phyloP scores from a whole-genome alignment of 2,113 vertebrate genomes.

The Heterochromis multidens region DNA sequence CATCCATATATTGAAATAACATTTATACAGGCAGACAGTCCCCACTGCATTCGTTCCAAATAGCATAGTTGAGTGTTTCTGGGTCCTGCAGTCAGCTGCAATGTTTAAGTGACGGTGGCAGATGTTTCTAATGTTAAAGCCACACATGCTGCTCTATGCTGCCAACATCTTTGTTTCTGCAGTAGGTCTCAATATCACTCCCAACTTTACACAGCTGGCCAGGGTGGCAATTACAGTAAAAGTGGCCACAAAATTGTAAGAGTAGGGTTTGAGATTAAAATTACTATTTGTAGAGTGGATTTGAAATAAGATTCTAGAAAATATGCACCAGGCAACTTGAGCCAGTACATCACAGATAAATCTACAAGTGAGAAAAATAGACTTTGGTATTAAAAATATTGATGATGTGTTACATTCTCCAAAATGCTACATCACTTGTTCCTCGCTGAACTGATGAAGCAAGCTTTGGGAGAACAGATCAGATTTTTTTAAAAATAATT shows the following conservation, averaged over 20 bases:
- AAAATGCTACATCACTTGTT: neutral
- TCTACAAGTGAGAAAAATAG: neutral
- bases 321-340: neutral
- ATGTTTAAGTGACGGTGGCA: slow-evolving; percentile 43
- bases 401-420: neutral
- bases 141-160: slow-evolving; percentile 29
- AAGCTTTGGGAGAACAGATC: neutral
- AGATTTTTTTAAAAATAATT: neutral
- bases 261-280: slow-evolving; percentile 24
- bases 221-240: slow-evolving; percentile 39
- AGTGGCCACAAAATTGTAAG: slow-evolving; percentile 16
- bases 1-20: slow-evolving; percentile 52
- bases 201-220: slow-evolving; percentile 54
- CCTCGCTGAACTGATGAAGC: neutral
- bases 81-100: slow-evolving; percentile 27
- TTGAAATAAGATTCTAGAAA: slow-evolving; percentile 22
- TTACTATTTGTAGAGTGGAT: slow-evolving; percentile 30
- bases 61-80: slow-evolving; percentile 1
- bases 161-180: slow-evolving; percentile 38
- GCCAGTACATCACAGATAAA: neutral
- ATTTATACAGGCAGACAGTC: slow-evolving; percentile 55
- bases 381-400: neutral
- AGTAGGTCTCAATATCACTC: slow-evolving; percentile 30
- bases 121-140: slow-evolving; percentile 66
- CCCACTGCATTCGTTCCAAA: slow-evolving; percentile 44